Base-by-base conservation (phyloP, 2,888 invertebrate species). In the Sipha maydis region DNA sequence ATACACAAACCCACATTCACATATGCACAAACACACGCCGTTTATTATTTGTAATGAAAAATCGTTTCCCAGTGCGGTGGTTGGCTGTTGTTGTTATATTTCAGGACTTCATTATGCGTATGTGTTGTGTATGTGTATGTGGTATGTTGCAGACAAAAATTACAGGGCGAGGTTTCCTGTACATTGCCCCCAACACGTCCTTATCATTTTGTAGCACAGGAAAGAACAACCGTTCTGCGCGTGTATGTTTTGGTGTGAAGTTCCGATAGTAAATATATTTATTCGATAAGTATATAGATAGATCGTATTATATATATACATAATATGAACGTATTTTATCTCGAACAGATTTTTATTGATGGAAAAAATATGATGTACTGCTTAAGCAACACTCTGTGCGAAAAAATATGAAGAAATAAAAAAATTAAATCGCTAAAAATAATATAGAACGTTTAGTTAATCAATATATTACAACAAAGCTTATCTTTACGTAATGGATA, bases 81-180 rank as follows among this genome's bases (percentile, higher is more conserved):
- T 25, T 61, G 25, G 61, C 25, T 19, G 61, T 25, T 61, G 61
- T 25, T 61, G 25, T 61, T 61, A 61, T 61, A 21, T 61, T 61
- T 61, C 61, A 61, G 61, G 61, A 25, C 19, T 4, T 19, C 21
- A 61, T 61, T 78, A 11, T n/a, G 9, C 1, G 28, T 54, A 9
- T 19, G 54, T 73, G n/a, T n/a, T 31, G 28, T 11, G 28, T 69
- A 8, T 28, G 11, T 21, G 19, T 31, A 21, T 17, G 76, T 54
- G 31, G 48, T 34, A 9, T 21, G 19, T 21, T 31, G 31, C 11
- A 38, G 21, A 41, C 17, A 69, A 82, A 69, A 69, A 69, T 69
- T 2, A n/a, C 73, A 73, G 86, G 86, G 86, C 73, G 86, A 86
- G 86, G 86, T 80, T 86, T 86, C 86, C 80, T 86, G 86, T 86